Conservation (phyloP, 2,888 invertebrate genomes). For the Folsomia candida region DNA sequence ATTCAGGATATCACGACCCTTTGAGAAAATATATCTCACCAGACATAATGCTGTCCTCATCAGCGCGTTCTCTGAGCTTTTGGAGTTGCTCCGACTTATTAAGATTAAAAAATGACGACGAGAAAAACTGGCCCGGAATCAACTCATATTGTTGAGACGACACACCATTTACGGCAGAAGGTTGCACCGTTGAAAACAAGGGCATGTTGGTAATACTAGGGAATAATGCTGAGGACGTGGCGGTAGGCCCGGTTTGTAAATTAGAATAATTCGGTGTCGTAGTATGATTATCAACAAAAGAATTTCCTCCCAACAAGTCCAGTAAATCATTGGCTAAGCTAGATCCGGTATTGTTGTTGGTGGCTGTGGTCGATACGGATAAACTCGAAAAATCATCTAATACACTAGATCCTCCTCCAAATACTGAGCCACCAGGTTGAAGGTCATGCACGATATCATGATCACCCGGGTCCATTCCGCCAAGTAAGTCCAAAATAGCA, state of each 20-base stretch:
- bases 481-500: constrained; percentile 81
- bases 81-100: constrained; percentile 46
- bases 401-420: constrained; percentile 27
- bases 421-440: constrained; percentile 33
- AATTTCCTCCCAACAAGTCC: constrained; percentile 68
- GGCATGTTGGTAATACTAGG: constrained; percentile 37
- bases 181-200: constrained; percentile 34
- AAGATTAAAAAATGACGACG: constrained; percentile 44
- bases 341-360: constrained; percentile 15
- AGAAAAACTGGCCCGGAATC: constrained; percentile 49
- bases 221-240: constrained; percentile 51
- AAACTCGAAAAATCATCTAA: neutral
- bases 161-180: constrained; percentile 37
- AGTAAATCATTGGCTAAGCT: constrained; percentile 66
- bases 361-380: neutral
- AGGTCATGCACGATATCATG: constrained; percentile 55
- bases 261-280: constrained; percentile 51
- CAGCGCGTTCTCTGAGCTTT: constrained; percentile 40
- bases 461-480: constrained; percentile 63
- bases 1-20: too few species aligned
- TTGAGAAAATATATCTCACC: too few species aligned
- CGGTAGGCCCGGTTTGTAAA: constrained; percentile 46
- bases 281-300: constrained; percentile 20
- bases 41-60: constrained; percentile 50
- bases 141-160: constrained; percentile 42